phyloP scores from a whole-genome alignment of 2,797 vertebrate genomes.

The Cheirogaleus major region DNA sequence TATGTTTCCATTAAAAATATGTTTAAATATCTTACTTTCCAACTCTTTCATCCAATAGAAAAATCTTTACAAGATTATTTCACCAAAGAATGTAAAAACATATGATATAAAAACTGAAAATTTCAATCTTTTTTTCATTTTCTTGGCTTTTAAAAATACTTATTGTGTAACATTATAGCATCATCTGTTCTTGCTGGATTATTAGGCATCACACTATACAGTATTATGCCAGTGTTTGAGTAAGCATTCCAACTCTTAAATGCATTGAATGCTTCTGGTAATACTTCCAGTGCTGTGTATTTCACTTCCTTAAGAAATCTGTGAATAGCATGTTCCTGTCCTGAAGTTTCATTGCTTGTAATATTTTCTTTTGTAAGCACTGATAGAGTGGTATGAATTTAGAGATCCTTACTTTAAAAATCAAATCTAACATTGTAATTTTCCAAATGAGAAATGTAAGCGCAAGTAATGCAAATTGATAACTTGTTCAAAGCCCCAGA shows the following conservation, averaged over 20 bases:
- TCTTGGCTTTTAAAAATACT: neutral
- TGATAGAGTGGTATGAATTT: neutral
- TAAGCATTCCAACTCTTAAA: neutral
- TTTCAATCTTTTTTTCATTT: neutral
- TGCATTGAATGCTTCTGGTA: neutral
- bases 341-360: neutral
- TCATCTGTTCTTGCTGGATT: neutral
- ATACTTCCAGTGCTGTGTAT: neutral
- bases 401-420: neutral
- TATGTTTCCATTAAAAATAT: neutral
- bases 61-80: neutral
- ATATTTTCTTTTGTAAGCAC: neutral
- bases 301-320: neutral
- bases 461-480: neutral
- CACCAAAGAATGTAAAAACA: neutral
- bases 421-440: neutral
- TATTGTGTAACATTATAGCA: neutral
- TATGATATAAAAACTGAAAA: neutral
- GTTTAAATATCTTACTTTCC: neutral
- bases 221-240: neutral
- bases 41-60: neutral
- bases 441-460: slow-evolving; percentile 18
- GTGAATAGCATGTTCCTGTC: neutral
- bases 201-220: neutral
- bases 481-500: neutral